Evolutionary conservation across 2,888 invertebrate genomes (phyloP).

Genomic region (Crioceris asparagi): DNA sequence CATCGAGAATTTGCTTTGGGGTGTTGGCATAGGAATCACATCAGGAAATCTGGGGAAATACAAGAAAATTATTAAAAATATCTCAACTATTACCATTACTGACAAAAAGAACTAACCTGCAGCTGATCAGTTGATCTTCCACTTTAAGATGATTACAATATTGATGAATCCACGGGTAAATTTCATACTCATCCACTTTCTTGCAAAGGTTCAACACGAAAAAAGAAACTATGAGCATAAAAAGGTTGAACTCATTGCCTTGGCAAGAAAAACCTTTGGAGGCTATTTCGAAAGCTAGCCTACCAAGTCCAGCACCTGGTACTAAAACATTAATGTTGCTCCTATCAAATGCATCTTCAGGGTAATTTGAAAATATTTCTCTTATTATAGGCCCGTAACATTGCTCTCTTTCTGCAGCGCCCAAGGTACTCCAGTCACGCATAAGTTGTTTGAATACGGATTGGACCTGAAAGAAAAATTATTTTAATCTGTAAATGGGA

Average conservation of each 20-base stretch:
- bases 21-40: constrained; percentile 61
- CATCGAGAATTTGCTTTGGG: constrained; percentile 75
- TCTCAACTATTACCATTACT: neutral
- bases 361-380: constrained; percentile 65
- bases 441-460: constrained; percentile 91
- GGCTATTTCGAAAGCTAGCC: constrained; percentile 91
- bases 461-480: constrained; percentile 51
- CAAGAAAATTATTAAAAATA: no score
- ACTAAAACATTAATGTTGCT: constrained; percentile 66
- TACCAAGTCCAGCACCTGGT: constrained; percentile 92
- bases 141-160: constrained; percentile 79
- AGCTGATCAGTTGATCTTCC: constrained; percentile 67
- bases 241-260: constrained; percentile 96
- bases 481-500: no score
- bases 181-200: constrained; percentile 60
- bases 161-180: constrained; percentile 94
- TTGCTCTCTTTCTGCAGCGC: constrained; percentile 68
- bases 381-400: constrained; percentile 87
- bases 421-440: constrained; percentile 91
- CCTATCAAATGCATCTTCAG: constrained; percentile 47
- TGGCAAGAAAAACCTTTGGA: constrained; percentile 79
- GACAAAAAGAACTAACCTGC: constrained; percentile 32
- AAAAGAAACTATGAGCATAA: constrained; percentile 94
- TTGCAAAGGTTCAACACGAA: constrained; percentile 83
- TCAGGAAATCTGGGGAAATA: constrained; percentile 64